These are phyloP conservation scores for Takifugu rubripes DNA, from an alignment of 2,797 vertebrate genomes.

Conservation along the genomic window DNA sequence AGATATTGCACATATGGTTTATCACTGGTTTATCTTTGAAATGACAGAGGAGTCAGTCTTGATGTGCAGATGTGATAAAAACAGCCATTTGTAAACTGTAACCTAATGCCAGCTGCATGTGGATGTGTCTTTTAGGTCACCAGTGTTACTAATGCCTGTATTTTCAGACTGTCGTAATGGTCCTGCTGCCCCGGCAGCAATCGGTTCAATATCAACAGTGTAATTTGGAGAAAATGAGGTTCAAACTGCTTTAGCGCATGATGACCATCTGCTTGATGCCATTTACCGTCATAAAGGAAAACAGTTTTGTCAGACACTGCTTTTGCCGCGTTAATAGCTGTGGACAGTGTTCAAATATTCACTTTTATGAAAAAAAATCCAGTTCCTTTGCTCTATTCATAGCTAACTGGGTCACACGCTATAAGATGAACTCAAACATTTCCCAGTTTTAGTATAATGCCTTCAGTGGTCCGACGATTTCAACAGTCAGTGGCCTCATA, in stretches of 20 bases:
- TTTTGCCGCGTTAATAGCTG: too few relatives aligned
- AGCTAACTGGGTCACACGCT: not conserved
- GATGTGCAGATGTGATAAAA: slow-evolving; percentile 40
- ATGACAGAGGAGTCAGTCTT: slow-evolving; percentile 30
- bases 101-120: slow-evolving; percentile 59
- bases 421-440: not conserved
- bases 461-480: not conserved
- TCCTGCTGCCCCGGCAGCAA: slow-evolving; percentile 34
- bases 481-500: not conserved
- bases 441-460: not conserved
- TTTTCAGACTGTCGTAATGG: slow-evolving; percentile 42
- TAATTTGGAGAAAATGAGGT: not conserved
- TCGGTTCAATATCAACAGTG: slow-evolving; percentile 58
- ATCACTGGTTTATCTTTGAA: slow-evolving; percentile 50
- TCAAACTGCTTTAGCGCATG: not conserved
- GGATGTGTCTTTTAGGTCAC: slow-evolving; percentile 51
- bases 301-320: too few relatives aligned
- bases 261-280: not conserved
- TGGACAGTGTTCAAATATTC: too few relatives aligned
- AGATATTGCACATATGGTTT: slow-evolving; percentile 32
- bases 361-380: not conserved
- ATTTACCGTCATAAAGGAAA: too few relatives aligned
- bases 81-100: slow-evolving; percentile 45
- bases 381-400: not conserved
- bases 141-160: slow-evolving; percentile 23